phyloP scores from a whole-genome alignment of 2,797 vertebrate genomes.

The Oreonectes daqikongensis region DNA sequence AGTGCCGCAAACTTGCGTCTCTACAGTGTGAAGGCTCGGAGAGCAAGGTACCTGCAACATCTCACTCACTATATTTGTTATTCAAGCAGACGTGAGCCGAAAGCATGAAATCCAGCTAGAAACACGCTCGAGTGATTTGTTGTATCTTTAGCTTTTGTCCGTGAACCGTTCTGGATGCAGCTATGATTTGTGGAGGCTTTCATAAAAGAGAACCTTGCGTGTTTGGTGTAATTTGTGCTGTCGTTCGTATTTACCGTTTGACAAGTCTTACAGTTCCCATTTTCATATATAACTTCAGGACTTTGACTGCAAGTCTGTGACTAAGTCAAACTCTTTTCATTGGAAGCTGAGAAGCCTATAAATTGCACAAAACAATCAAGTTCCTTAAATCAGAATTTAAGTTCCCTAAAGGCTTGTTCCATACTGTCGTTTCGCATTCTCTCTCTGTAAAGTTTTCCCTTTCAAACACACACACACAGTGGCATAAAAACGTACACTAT shows the following conservation, averaged over 20 bases:
- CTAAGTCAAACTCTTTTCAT: slow-evolving; percentile 29
- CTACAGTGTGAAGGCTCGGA: slow-evolving; percentile 21
- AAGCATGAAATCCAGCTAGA: slow-evolving; percentile 45
- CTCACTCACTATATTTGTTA: slow-evolving; percentile 44
- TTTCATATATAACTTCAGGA: slow-evolving; percentile 45
- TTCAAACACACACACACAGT: slow-evolving; percentile 9
- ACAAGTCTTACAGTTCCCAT: slow-evolving; percentile 35
- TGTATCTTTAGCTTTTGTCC: neutral
- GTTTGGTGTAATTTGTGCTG: slow-evolving; percentile 26
- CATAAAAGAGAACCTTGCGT: slow-evolving; percentile 14
- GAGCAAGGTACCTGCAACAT: slow-evolving; percentile 45
- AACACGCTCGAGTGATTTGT: slow-evolving; percentile 14
- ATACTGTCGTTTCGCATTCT: slow-evolving; percentile 26
- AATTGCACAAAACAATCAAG: slow-evolving; percentile 32
- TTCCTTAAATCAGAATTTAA: slow-evolving; percentile 37
- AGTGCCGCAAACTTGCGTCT: slow-evolving; percentile 32
- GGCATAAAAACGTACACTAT: slow-evolving; percentile 56
- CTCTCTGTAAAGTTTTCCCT: slow-evolving; percentile 18
- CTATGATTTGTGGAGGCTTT: neutral
- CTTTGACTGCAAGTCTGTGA: slow-evolving; percentile 6
- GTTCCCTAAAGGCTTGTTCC: slow-evolving; percentile 42
- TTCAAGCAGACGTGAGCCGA: slow-evolving; percentile 42
- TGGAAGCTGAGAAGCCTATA: slow-evolving; percentile 19
- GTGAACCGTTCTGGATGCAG: slow-evolving; percentile 25
- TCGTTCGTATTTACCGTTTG: slow-evolving; percentile 37